Conservation (phyloP, 1,140 invertebrate species). For the Drusus annulatus region DNA sequence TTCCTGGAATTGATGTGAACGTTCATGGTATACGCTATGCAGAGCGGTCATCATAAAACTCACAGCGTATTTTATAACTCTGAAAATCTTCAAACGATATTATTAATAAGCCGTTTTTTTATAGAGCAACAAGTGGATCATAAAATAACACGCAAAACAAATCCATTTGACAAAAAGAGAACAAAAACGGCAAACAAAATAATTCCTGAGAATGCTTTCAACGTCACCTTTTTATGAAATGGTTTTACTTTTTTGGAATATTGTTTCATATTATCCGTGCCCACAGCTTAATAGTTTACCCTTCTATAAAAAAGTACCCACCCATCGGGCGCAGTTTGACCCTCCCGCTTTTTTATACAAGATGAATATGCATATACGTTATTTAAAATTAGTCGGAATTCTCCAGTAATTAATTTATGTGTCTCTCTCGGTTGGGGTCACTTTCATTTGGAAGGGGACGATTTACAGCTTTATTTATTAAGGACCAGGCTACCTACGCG, state of each 20-base stretch:
- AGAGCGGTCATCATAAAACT: slow-evolving; percentile 5
- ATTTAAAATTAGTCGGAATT: slow-evolving; percentile 58
- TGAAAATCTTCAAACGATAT: not conserved
- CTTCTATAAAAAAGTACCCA: slow-evolving; percentile 17
- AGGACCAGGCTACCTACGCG: slow-evolving; percentile 20
- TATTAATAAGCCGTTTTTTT: slow-evolving; percentile 13
- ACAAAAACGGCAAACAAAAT: no score
- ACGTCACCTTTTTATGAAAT: no score
- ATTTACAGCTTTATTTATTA: slow-evolving; percentile 57
- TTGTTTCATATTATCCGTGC: no score
- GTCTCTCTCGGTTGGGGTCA: slow-evolving; percentile 50
- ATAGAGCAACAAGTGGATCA: slow-evolving; percentile 14
- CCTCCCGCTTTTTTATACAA: slow-evolving; percentile 35
- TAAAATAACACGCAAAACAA: not conserved
- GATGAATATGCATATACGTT: slow-evolving; percentile 58
- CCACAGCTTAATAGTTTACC: slow-evolving; percentile 13
- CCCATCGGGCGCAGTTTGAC: not conserved
- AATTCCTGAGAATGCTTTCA: no score
- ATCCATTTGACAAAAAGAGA: no score
- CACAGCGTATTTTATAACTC: slow-evolving; percentile 2
- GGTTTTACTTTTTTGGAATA: no score
- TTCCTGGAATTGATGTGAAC: no score
- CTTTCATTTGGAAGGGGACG: slow-evolving; percentile 43
- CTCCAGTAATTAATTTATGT: slow-evolving; percentile 59
- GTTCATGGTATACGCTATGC: no score